phyloP scores from a whole-genome alignment of 2,113 vertebrate genomes.

The Vombatus ursinus region DNA sequence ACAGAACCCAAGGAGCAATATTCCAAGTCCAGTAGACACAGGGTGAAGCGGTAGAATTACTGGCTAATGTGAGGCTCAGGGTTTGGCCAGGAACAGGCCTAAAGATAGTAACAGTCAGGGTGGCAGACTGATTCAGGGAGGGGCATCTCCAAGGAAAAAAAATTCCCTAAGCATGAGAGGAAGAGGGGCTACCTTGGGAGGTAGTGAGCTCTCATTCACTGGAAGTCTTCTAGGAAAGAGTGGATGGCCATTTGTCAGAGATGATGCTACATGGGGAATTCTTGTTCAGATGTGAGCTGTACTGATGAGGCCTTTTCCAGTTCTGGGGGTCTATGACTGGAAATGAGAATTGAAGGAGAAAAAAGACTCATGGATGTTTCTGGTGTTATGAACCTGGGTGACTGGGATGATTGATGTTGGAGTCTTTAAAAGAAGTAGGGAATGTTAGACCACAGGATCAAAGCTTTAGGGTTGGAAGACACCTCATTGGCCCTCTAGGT shows the following conservation, averaged over 20 bases:
- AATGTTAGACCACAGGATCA: not conserved
- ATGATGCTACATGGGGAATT: not conserved
- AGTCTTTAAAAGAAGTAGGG: not conserved
- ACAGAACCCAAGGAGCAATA: not conserved
- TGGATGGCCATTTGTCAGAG: not conserved
- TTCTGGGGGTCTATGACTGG: not conserved
- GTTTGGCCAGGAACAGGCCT: not conserved
- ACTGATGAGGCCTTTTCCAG: not conserved
- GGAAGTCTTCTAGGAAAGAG: not conserved
- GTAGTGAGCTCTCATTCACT: slow-evolving; percentile 26
- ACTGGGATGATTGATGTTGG: not conserved
- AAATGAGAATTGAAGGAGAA: not conserved
- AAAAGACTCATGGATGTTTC: not conserved
- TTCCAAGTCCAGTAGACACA: not conserved
- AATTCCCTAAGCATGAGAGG: not conserved
- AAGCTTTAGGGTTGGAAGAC: not conserved
- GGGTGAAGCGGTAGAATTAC: not conserved
- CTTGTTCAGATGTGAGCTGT: not conserved
- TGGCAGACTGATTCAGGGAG: not conserved
- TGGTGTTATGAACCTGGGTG: not conserved
- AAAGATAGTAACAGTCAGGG: not conserved
- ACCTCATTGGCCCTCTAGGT: too few relatives aligned
- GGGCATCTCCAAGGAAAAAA: not conserved
- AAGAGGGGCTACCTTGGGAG: slow-evolving; percentile 30
- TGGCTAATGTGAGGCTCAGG: not conserved